Base-by-base conservation (phyloP, 1,140 invertebrate genomes). In the Drosophila aff. region DNA sequence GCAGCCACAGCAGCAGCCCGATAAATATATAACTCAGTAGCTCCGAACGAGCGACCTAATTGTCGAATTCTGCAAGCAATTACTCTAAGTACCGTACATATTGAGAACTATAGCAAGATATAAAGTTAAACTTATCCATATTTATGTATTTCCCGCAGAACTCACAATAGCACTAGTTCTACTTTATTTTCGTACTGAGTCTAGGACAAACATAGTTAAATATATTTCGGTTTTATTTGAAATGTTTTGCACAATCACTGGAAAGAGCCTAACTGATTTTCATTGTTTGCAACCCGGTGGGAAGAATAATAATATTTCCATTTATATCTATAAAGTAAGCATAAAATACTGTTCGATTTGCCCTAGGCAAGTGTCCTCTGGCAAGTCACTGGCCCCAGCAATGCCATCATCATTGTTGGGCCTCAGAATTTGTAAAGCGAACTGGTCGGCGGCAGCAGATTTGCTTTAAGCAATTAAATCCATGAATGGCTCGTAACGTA, bases 11-110 rank as follows among this genome's bases (percentile, higher is more conserved):
- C 64, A 49, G 67, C 94, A 93, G 74, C 66, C 73, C 61, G 61
- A 74, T 41, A 82, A 85, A 69, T 64, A 68, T 52, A 62, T 67
- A 63, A 63, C 69, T 47, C 74, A 78, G 38, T 79, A 83, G 78
- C 73, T 69, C 43, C 69, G 60, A 68, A 46, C 16, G 46, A 41
- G 26, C 33, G 21, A 63, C 28, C 16, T 16, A 41, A 26, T 44
- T 55, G 55, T 57, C 49, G 58, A 74, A 75, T 52, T 83, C 66
- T 64, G 77, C 73, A 83, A 84, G 77, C 81, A 89, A 84, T 89
- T 76, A 79, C 68, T 71, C 75, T 76, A 85, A 71, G 63, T 71
- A 83, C 63, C 75, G 26, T 44, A 85, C 49, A 60, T 60, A 57
- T 66, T 62, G 64, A 64, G 28, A 60, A 72, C 65, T 74, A 82